Evolutionary conservation across 2,888 invertebrate species (phyloP).

Genomic region (Syrphus vitripennis): DNA sequence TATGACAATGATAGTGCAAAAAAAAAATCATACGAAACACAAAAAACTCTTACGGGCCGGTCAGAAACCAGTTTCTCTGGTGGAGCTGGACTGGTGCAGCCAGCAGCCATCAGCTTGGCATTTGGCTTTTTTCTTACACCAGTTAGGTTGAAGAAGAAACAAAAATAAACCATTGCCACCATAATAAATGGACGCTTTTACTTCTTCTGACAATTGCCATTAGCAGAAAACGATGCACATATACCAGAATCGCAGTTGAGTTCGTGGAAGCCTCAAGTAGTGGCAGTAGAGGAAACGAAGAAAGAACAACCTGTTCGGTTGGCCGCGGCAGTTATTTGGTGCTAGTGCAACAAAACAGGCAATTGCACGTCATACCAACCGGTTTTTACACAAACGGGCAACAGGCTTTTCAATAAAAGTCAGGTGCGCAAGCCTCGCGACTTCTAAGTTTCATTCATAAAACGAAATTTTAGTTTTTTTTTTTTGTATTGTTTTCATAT

Average conservation of each 20-base stretch:
- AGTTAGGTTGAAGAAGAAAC: neutral
- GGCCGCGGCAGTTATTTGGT: neutral
- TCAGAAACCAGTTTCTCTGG: constrained; percentile 57
- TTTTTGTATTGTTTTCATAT: neutral
- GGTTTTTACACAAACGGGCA: constrained; percentile 42
- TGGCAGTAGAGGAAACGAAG: neutral
- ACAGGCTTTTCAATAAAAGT: constrained; percentile 70
- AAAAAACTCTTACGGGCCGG: constrained; percentile 40
- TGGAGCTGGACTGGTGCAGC: constrained; percentile 22
- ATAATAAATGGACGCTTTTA: constrained; percentile 70
- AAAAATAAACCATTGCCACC: constrained; percentile 49
- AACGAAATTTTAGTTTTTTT: constrained; percentile 19
- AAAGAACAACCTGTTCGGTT: constrained; percentile 59
- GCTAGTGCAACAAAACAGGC: neutral
- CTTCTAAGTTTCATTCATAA: constrained; percentile 68
- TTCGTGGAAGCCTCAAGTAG: neutral
- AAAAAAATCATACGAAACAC: neutral
- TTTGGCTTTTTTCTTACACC: constrained; percentile 35
- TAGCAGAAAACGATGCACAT: constrained; percentile 59
- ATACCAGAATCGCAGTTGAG: neutral
- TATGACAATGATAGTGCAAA: constrained; percentile 37
- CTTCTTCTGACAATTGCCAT: constrained; percentile 68
- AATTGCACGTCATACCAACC: constrained; percentile 47
- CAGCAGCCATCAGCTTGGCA: constrained; percentile 48
- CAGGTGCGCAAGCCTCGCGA: constrained; percentile 68